Evolutionary conservation across 2,888 invertebrate species (phyloP), one percentile per base, ranked within the genome.

Genomic region (Formica aserva): DNA sequence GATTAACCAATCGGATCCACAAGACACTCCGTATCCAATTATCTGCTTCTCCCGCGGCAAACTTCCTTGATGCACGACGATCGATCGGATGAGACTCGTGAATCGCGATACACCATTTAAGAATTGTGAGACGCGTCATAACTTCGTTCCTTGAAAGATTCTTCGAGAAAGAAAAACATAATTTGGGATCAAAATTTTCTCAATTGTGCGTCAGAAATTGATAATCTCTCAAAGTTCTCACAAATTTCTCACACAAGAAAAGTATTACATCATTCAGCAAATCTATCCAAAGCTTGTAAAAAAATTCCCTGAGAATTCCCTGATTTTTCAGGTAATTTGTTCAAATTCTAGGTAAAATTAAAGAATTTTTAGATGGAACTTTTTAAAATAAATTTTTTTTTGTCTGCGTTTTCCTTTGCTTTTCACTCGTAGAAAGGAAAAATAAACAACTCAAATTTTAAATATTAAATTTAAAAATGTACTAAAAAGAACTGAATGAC

Each of bases 1-100:
- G 76, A 76, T 82, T 82, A 76, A 83, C 82, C 69, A 83, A 83
- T 83, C 82, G 82, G 52, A 29, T 77, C 52, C 60, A 76, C 75
- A 76, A 76, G 66, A 76, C 67, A 76, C 76, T 32, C 41, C 32
- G 57, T 45, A 74, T 29, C 77, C 67, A 69, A 82, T 82, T 76
- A 29, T n/a, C 63, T 11, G 67, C 67, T 35, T 66, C 76, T 76
- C 76, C 48, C 82, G 45, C 67, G 69, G 38, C 66, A 66, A 66
- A 38, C 82, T 77, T 82, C 82, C 76, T 82, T 26, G 75, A 66
- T 22, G 41, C 62, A 45, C 65, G 32, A 65, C 60, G 29, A 78
- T 60, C 69, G 67, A 67, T 77, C 77, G 67, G 69, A 78, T 32
- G 76, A 75, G 32, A 52, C 75, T 75, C 55, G 38, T 45, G 22